phyloP scores from a whole-genome alignment of 2,113 vertebrate genomes.

The Corythornis cristatus region DNA sequence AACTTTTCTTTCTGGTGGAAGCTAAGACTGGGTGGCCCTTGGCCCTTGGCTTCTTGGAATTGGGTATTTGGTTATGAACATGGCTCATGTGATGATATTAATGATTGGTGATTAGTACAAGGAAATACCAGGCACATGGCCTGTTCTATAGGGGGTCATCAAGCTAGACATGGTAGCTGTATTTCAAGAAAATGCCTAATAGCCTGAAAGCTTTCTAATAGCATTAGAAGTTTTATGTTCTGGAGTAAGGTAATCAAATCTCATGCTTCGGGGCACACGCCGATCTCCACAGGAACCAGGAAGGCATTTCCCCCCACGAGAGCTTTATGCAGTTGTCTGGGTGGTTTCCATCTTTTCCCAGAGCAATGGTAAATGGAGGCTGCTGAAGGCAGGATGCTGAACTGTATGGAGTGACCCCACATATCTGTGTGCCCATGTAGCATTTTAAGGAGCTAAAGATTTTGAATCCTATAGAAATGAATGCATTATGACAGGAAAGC shows the following conservation, averaged over 20 bases:
- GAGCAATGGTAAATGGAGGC: not conserved
- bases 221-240: slow-evolving; percentile 28
- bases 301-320: not conserved
- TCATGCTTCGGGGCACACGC: not conserved
- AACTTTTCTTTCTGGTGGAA: not conserved
- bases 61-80: not conserved
- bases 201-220: slow-evolving; percentile 28
- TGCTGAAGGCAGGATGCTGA: not conserved
- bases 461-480: slow-evolving; percentile 31
- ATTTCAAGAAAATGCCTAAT: slow-evolving; percentile 25
- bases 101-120: slow-evolving; percentile 12
- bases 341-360: not conserved
- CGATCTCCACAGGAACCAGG: slow-evolving; percentile 38
- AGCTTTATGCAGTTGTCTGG: not conserved
- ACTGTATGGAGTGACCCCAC: not conserved
- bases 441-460: not conserved
- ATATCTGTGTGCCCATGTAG: not conserved
- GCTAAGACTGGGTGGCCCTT: not conserved
- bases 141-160: not conserved
- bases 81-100: not conserved
- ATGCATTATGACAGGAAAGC: slow-evolving; percentile 34
- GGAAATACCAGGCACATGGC: slow-evolving; percentile 32
- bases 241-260: slow-evolving; percentile 38
- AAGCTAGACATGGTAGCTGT: not conserved
- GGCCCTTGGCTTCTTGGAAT: not conserved